Base-by-base conservation (phyloP, 2,888 invertebrate species). In the Caradrina clavipalpis region DNA sequence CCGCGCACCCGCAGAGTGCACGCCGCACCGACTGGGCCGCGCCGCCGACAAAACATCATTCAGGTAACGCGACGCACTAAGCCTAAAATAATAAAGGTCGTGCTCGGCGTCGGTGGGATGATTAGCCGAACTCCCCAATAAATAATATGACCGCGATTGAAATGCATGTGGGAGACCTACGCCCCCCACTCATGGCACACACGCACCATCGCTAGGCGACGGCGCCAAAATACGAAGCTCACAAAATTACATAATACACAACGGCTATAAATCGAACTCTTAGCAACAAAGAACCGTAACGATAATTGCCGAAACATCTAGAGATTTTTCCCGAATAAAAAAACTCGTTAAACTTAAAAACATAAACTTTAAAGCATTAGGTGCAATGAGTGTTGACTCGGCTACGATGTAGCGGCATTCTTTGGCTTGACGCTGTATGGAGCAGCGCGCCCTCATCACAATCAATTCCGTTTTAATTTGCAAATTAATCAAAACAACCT, bases 61-160 rank as follows among this genome's bases (percentile, higher is more conserved):
- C 93, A 94, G 95, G 94, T 95, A 94, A 95, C 95, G 92, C 92
- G 92, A 94, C 91, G 94, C 89, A 89, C 86, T 89, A 88, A 90
- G 89, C 90, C 89, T 92, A 93, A 90, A 89, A 88, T 89, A 88
- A 88, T 87, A 90, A 90, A 87, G 86, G 84, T 90, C 88, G 92
- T 92, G 93, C 92, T 91, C 91, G 91, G 91, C 94, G 91, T 93
- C 95, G 95, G 95, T 95, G 95, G 95, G 95, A 91, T 89, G 83
- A 86, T 90, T 84, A 89, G 91, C 92, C 92, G 92, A 92, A 91
- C 91, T 90, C 90, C 88, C 90, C 91, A 90, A 94, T 92, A 92
- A 93, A 92, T 91, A 89, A 92, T 91, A 92, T 91, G 92, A 84
- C 92, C 92, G 92, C 93, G 88, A 88, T 87, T 83, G 82, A 93